These are phyloP conservation scores for Parazoanthus swiftii DNA, from an alignment of 92 coral and sea anemone genomes.

Conservation along the genomic window DNA sequence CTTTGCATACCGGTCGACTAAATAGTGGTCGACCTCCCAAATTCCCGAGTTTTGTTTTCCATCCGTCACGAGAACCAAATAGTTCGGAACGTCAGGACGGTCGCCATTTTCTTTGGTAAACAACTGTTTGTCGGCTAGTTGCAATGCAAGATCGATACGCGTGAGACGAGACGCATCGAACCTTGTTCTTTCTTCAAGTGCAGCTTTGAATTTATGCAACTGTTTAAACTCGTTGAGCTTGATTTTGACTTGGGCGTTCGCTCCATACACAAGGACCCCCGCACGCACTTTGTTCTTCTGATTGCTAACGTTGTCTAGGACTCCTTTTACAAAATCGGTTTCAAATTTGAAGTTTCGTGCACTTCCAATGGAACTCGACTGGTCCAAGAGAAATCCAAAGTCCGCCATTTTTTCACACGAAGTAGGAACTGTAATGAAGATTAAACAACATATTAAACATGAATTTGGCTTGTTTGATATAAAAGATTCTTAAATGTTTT, in stretches of 20 bases:
- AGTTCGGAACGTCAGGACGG: conserved; percentile 25
- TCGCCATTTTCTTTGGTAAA: conserved; percentile 34
- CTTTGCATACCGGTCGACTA: conserved; percentile 11
- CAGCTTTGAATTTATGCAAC: conserved; percentile 15
- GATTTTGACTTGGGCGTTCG: not conserved
- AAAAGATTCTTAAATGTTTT: not conserved
- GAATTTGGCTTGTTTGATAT: not conserved
- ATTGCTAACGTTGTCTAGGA: not conserved
- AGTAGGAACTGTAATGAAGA: not conserved
- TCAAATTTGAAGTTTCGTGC: not conserved
- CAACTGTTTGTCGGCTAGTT: not conserved
- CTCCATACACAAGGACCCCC: not conserved
- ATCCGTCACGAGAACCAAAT: conserved; percentile 37
- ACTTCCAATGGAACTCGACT: conserved; percentile 19
- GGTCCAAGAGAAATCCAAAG: conserved; percentile 30
- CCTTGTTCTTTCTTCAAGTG: not conserved
- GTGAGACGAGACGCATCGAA: not conserved
- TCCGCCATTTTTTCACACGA: conserved; percentile 15
- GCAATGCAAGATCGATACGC: conserved; percentile 10
- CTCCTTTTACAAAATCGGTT: conserved; percentile 26
- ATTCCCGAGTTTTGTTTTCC: conserved; percentile 18
- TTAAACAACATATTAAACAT: not conserved
- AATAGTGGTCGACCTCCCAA: not conserved
- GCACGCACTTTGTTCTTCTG: conserved; percentile 1
- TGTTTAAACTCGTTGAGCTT: conserved; percentile 18